These are phyloP conservation scores for Eulimnadia texana DNA, from an alignment of 1,140 invertebrate species.

Conservation along the genomic window DNA sequence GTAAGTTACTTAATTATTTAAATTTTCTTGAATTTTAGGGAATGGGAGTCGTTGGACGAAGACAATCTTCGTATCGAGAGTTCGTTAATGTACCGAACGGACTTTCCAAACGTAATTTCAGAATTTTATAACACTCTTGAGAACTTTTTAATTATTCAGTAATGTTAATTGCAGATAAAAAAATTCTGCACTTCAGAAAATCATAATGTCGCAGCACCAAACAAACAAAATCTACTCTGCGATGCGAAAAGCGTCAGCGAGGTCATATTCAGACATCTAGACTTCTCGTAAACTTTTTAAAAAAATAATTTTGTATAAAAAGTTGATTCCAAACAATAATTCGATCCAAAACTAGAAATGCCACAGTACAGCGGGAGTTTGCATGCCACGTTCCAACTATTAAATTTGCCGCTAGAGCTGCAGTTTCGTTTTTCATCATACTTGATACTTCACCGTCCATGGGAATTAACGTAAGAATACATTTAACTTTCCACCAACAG, in stretches of 20 bases:
- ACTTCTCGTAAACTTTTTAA: constrained; percentile 31
- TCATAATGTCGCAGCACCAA: constrained; percentile 44
- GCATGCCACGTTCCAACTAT: not conserved
- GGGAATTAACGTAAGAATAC: not conserved
- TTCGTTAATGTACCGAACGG: constrained; percentile 1
- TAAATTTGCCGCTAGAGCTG: not conserved
- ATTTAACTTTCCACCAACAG: too few species aligned
- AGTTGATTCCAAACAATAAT: too few species aligned
- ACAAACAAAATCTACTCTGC: constrained; percentile 49
- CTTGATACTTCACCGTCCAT: not conserved
- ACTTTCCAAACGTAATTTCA: not conserved
- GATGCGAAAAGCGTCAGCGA: constrained; percentile 41
- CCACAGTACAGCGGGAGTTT: too few species aligned
- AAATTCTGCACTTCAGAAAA: constrained; percentile 44
- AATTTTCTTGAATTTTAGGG: too few species aligned
- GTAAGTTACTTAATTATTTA: too few species aligned
- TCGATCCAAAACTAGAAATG: too few species aligned
- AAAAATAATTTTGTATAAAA: not conserved
- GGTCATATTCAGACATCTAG: constrained; percentile 41
- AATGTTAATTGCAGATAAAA: constrained; percentile 25
- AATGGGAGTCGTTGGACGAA: too few species aligned
- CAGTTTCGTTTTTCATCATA: not conserved
- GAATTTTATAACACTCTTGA: not conserved
- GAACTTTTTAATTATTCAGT: not conserved
- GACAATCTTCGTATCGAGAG: not conserved